Evolutionary conservation across 2,888 invertebrate species (phyloP).

Genomic region (Meganola albula): DNA sequence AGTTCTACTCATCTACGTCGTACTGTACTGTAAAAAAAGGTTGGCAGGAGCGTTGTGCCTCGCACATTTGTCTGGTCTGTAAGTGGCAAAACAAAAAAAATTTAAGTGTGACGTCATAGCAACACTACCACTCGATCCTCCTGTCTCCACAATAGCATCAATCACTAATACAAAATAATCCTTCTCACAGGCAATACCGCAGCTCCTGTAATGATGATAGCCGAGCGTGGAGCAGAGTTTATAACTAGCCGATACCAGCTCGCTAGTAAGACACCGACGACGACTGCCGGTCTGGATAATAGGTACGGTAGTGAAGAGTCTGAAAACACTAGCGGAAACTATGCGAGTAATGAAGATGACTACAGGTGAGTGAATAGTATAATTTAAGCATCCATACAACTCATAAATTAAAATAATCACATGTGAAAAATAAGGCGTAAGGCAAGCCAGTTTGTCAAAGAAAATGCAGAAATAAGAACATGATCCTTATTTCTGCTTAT

Average conservation of each 20-base stretch:
- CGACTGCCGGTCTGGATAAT: conserved; percentile 26
- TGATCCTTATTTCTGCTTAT: too few relatives aligned
- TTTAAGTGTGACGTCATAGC: too few relatives aligned
- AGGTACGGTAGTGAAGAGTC: conserved; percentile 35
- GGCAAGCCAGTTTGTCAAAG: too few relatives aligned
- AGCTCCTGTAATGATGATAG: conserved; percentile 79
- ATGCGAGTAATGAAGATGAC: conserved; percentile 19
- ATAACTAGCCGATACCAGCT: conserved; percentile 65
- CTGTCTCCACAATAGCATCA: neutral
- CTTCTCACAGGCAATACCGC: conserved; percentile 70
- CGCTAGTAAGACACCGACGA: conserved; percentile 41
- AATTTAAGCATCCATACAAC: neutral
- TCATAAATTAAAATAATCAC: too few relatives aligned
- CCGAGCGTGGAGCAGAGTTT: conserved; percentile 74
- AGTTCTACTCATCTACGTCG: too few relatives aligned
- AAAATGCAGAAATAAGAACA: too few relatives aligned
- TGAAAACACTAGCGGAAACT: conserved; percentile 23
- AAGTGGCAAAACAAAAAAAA: too few relatives aligned
- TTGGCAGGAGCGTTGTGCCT: too few relatives aligned
- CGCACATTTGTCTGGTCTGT: too few relatives aligned
- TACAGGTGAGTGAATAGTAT: conserved; percentile 13
- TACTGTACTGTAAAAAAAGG: too few relatives aligned
- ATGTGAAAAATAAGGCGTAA: too few relatives aligned
- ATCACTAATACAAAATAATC: neutral
- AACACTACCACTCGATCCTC: too few relatives aligned